These are phyloP conservation scores for Bembecia ichneumoniformis DNA, from an alignment of 2,888 invertebrate species.

Conservation along the genomic window DNA sequence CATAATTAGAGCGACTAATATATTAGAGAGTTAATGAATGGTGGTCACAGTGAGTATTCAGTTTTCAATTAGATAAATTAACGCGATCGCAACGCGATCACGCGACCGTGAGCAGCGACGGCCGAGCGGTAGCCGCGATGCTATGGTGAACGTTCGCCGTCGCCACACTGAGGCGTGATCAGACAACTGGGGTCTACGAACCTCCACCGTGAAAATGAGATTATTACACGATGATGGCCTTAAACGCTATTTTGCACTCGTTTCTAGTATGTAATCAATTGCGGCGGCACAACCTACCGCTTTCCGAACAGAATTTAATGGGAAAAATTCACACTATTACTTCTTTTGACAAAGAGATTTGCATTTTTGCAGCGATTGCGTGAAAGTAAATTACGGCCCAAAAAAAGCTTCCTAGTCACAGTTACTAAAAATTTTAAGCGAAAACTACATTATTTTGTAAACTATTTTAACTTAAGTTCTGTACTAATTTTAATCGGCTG, in stretches of 20 bases:
- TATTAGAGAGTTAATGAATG: constrained; percentile 4
- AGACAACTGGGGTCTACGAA: constrained; percentile 7
- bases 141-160: background rate
- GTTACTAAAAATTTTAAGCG: too few species aligned
- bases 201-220: constrained; percentile 56
- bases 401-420: too few species aligned
- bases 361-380: background rate
- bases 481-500: too few species aligned
- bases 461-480: too few species aligned
- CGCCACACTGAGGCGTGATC: background rate
- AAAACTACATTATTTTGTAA: too few species aligned
- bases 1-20: background rate
- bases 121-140: constrained; percentile 8
- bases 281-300: background rate
- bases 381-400: background rate
- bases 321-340: background rate
- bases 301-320: background rate
- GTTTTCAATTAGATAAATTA: constrained; percentile 58
- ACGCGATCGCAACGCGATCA: constrained; percentile 29
- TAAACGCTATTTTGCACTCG: constrained; percentile 50
- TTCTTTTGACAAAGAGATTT: background rate
- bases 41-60: constrained; percentile 14
- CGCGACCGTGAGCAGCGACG: constrained; percentile 26
- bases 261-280: constrained; percentile 20
- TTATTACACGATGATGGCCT: constrained; percentile 50